Evolutionary conservation across 2,888 invertebrate genomes (phyloP), one percentile per base, ranked within the genome.

Genomic region (Hirudinaria manillensis): DNA sequence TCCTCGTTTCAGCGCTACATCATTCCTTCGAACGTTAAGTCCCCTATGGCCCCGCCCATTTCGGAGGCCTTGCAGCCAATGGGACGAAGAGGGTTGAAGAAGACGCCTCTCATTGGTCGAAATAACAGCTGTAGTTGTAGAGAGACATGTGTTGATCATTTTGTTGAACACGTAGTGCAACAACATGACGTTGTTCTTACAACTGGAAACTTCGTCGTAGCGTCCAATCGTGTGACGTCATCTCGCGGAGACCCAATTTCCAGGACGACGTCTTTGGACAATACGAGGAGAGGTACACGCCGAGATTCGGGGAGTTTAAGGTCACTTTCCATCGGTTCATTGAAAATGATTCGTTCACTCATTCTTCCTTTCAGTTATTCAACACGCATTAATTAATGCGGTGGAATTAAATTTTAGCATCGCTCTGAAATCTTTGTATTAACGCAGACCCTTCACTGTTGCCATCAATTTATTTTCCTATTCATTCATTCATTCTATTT

Each of bases 1-100:
- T 24, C 61, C 10, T 61, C 61, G 61, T 27, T 61, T 61, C 24
- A 61, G 61, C 61, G 61, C 61, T 61, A 27, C 61, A 61, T 61
- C 61, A 61, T 61, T 61, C 29, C 61, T 61, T 61, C 61, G 29
- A 7, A 19, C 61, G 29, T 29, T 61, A 24, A 61, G 29, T 29
- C 29, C 10, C 24, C 10, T 61, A 4, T 13, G 19, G 7, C 1
- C 45, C 61, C 61, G 61, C 61, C 61, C 61, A 61, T 16, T 29
- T 29, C 61, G 2, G 61, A 61, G 2, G 7, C 19, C 29, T 61
- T 10, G 61, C 29, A 61, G 61, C 61, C 61, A 61, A 61, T 61
- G 61, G 29, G 24, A 61, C 24, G 7, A 61, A 10, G 61, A 61
- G 24, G 61, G 10, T 2, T 27, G 24, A 10, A 61, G 4, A 29